These are phyloP conservation scores for Notospermus geniculatus DNA, from an alignment of 1,140 invertebrate genomes.

Conservation along the genomic window DNA sequence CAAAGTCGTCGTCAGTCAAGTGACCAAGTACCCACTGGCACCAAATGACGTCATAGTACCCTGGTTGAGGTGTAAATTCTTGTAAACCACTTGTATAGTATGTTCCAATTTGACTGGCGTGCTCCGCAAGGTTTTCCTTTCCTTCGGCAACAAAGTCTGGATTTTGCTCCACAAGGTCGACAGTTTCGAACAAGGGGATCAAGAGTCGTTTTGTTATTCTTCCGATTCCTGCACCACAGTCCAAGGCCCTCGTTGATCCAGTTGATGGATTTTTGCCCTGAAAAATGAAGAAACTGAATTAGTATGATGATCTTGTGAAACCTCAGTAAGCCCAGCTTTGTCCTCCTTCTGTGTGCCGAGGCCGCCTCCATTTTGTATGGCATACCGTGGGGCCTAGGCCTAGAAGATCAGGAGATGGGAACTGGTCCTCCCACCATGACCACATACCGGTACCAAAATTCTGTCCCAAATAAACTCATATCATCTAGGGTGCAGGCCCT, in stretches of 20 bases:
- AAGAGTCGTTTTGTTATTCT: conserved; percentile 88
- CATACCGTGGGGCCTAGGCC: too few relatives aligned
- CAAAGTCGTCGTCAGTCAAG: conserved; percentile 81
- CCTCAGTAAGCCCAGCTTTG: not conserved
- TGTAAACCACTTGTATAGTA: conserved; percentile 59
- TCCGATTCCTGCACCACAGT: conserved; percentile 97
- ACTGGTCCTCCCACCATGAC: too few relatives aligned
- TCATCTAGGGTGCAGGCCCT: too few relatives aligned
- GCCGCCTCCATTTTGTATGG: too few relatives aligned
- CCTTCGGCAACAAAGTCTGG: conserved; percentile 80
- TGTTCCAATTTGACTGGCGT: conserved; percentile 37
- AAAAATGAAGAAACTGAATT: conserved; percentile 18
- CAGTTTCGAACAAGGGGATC: conserved; percentile 75
- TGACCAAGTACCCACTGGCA: conserved; percentile 96
- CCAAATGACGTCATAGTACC: conserved; percentile 93
- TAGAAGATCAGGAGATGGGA: too few relatives aligned
- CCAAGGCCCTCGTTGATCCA: conserved; percentile 70
- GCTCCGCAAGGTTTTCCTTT: conserved; percentile 57
- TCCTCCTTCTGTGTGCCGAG: too few relatives aligned
- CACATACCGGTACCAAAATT: too few relatives aligned
- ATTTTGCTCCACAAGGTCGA: conserved; percentile 95
- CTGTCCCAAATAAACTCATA: too few relatives aligned
- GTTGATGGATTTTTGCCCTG: conserved; percentile 44
- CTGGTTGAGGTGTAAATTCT: conserved; percentile 72
- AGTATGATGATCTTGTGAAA: not conserved